Evolutionary conservation across 2,797 vertebrate genomes (phyloP).

Genomic region (Decapterus maruadsi): DNA sequence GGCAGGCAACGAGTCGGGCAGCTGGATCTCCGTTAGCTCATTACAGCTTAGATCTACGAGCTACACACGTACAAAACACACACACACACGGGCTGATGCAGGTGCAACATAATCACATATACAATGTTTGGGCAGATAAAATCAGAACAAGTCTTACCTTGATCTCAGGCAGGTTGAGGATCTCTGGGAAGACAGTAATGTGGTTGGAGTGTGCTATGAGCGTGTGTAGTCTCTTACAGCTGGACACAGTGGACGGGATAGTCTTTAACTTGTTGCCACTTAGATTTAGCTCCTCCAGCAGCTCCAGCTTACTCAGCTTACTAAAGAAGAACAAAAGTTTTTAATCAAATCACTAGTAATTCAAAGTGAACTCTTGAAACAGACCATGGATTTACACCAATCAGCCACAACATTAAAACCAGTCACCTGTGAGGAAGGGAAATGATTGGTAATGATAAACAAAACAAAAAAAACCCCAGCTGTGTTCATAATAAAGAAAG

Average conservation of each 20-base stretch:
- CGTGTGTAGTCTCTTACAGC: constrained; percentile 94
- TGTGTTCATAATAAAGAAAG: background rate
- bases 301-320: constrained; percentile 95
- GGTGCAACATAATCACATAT: constrained; percentile 2
- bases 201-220: constrained; percentile 95
- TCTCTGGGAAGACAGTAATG: constrained; percentile 95
- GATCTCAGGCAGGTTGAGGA: constrained; percentile 93
- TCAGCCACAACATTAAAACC: no score
- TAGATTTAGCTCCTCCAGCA: constrained; percentile 95
- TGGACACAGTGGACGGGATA: constrained; percentile 95
- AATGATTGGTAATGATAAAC: no score
- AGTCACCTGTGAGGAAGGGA: no score
- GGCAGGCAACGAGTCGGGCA: constrained; percentile 91
- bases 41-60: constrained; percentile 97
- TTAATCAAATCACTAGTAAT: no score
- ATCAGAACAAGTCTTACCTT: constrained; percentile 86
- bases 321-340: constrained; percentile 75
- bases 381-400: no score
- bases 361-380: no score
- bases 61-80: constrained; percentile 73
- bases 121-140: constrained; percentile 11
- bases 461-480: no score
- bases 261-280: constrained; percentile 97
- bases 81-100: constrained; percentile 13
- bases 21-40: constrained; percentile 93